Base-by-base conservation (phyloP, 2,888 invertebrate genomes). In the Drosophila paracracens region DNA sequence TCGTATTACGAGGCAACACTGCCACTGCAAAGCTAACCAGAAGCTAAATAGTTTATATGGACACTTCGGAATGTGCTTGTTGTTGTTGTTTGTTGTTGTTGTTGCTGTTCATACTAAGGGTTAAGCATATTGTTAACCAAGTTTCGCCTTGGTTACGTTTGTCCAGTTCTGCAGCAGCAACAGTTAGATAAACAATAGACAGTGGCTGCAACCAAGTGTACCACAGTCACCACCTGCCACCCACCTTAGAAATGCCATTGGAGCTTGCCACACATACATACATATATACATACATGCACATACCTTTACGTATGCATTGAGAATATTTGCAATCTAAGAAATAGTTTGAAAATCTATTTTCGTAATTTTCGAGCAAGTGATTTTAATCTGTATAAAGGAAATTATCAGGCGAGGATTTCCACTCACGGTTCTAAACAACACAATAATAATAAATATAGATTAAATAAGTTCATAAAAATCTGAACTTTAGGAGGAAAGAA, bases 121-220 rank as follows among this genome's bases (percentile, higher is more conserved):
- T 27, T 33, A 21, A 38, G 33, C 50, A 27, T 50, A 40, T 63
- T 46, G 62, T 51, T 80, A 63, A 63, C 66, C 60, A 62, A 33
- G 77, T 46, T 62, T 51, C 33, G 40, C 66, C 84, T 81, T 89
- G 88, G 89, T 84, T 83, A 83, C 89, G 84, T 83, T 83, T 88
- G 81, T 77, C 83, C 70, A 25, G 33, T 38, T 52, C 16, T 27
- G 35, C 52, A 25, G 18, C 18, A 54, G 11, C 33, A 31, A 31
- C 52, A 40, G 76, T 36, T 64, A 29, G 60, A 36, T 43, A 57
- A 77, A 51, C 58, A 60, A 43, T 43, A 48, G 48, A 46, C 33
- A 46, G 25, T 56, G 53, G 40, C 38, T 57, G 21, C 21, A 53
- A 53, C 21, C 21, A 33, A 33, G 21, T 11, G 13, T 11, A 10